A percentile compares a stretch with the other conserved stretches of the same genome.
These are phyloP conservation scores for Babylonia areolata DNA, from an alignment of 1,140 invertebrate species.

Conservation along the genomic window DNA sequence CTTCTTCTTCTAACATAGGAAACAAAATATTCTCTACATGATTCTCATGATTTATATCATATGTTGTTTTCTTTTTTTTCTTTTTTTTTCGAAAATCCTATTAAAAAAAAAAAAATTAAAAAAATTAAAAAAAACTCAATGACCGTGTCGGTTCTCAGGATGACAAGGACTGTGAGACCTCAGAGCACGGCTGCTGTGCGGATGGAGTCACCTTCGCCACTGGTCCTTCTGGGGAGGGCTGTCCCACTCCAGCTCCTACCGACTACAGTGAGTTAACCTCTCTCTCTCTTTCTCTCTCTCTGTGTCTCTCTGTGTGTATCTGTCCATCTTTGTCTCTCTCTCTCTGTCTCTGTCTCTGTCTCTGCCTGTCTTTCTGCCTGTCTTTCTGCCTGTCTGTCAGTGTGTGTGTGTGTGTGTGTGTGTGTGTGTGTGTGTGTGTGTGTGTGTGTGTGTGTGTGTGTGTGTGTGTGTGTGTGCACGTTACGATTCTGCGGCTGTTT, in stretches of 20 bases:
- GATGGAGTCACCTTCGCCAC: conserved; percentile 68
- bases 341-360: not conserved
- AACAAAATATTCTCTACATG: too few species aligned
- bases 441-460: not conserved
- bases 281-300: not conserved
- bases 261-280: not conserved
- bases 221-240: conserved; percentile 51
- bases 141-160: too few species aligned
- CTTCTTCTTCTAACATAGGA: too few species aligned
- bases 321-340: not conserved
- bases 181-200: conserved; percentile 65
- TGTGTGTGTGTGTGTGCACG: not conserved
- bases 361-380: not conserved
- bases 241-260: conserved; percentile 31
- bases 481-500: too few species aligned
- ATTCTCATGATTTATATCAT: too few species aligned
- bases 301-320: not conserved
- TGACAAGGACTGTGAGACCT: conserved; percentile 57
- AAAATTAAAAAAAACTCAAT: too few species aligned
- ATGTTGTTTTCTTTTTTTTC: too few species aligned
- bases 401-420: not conserved
- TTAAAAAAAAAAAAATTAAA: too few species aligned
- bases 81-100: too few species aligned
- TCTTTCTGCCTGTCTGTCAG: not conserved
- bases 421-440: not conserved